Base-by-base conservation (phyloP, 2,797 vertebrate genomes). In the Etheostoma nigrum region DNA sequence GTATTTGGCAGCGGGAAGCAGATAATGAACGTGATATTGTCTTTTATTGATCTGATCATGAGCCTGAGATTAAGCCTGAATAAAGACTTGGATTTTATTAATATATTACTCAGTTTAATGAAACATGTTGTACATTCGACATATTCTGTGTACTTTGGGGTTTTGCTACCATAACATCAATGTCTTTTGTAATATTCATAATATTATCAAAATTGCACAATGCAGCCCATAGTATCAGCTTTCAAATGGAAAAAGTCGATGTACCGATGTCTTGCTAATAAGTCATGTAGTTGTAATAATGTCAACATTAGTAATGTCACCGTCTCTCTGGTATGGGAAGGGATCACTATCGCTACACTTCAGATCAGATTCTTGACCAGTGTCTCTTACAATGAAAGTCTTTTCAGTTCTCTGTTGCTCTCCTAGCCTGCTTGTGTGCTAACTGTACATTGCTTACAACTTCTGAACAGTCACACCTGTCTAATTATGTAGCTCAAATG, bases 21-120 rank as follows among this genome's bases (percentile, higher is more conserved):
- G 19, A 40, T 16, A n/a, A 4, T 51, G 12, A 54, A 15, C 33
- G 63, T 21, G 9, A 36, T 33, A n/a, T 45, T 48, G 45, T 69
- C 44, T 57, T 57, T 36, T 14, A 58, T 42, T 66, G 40, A 67
- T n/a, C 27, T 45, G 30, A 64, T 60, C 33, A 68, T 33, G 21
- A 52, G 8, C 51, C 36, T 27, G 23, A 16, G 52, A 25, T 25
- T 13, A n/a, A 33, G 8, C 18, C 27, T 48, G 36, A 40, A 40
- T 40, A 40, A 40, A 40, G 36, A 40, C 36, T 40, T 40, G 10
- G 44, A n/a, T 15, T 53, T 27, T 23, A 6, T 62, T 25, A 27
- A 16, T 67, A 23, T 8, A 12, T 45, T 6, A 18, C 45, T 36
- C 6, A 47, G 40, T 4, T 42, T 30, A 23, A 18, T 53, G 40